phyloP scores from a whole-genome alignment of 2,797 vertebrate species.

The Rhinophrynus dorsalis region DNA sequence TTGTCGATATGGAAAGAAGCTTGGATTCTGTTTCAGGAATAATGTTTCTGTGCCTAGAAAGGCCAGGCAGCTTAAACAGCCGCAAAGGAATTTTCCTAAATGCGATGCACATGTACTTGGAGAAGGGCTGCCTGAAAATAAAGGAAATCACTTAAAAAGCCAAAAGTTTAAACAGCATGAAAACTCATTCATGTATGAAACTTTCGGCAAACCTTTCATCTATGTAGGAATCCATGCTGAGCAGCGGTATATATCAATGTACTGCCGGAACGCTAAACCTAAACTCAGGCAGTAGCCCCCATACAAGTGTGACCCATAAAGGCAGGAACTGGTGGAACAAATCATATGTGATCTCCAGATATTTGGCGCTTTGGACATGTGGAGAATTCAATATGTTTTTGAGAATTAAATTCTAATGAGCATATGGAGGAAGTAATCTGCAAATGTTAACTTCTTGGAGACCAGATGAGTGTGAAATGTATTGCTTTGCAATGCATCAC shows the following conservation, averaged over 20 bases:
- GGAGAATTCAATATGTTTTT: too few relatives aligned
- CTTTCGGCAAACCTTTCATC: conserved; percentile 16
- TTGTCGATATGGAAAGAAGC: conserved; percentile 1
- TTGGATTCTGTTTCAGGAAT: conserved; percentile 1
- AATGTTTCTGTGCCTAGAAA: neutral
- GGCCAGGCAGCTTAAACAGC: conserved; percentile 1
- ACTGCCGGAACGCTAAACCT: neutral
- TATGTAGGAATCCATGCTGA: neutral
- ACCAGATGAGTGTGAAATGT: too few relatives aligned
- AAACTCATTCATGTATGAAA: neutral
- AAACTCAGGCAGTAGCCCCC: too few relatives aligned
- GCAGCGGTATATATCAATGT: neutral
- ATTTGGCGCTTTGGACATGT: too few relatives aligned
- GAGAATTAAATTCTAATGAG: too few relatives aligned
- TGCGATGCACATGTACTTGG: conserved; percentile 25
- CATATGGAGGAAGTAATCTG: too few relatives aligned
- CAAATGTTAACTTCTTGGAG: too few relatives aligned
- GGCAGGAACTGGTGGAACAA: too few relatives aligned
- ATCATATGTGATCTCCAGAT: too few relatives aligned
- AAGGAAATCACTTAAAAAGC: conserved; percentile 15
- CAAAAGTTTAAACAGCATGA: conserved; percentile 30
- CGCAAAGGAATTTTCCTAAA: conserved; percentile 15
- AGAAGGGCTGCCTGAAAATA: conserved; percentile 9
- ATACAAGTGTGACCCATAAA: too few relatives aligned
- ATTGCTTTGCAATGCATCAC: too few relatives aligned